A percentile compares a stretch with the other conserved stretches of the same genome.
Conservation (phyloP, 2,888 invertebrate genomes). For the Erannis defoliaria region DNA sequence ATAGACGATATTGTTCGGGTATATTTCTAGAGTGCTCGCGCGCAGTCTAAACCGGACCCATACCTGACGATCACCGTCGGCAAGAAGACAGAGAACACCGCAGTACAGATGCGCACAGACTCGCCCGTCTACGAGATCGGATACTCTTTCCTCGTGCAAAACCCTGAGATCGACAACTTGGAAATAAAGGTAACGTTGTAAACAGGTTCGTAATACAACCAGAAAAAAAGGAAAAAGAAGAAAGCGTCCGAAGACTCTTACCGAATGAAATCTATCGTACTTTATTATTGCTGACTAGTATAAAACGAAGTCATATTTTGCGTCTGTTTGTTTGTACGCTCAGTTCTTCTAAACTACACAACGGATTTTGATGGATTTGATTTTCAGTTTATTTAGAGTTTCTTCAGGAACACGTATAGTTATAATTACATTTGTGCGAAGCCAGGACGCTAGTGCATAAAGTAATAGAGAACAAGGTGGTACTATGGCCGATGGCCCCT, state of each 20-base stretch:
- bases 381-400: no score
- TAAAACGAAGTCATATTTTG: no score
- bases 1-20: no score
- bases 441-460: no score
- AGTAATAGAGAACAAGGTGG: no score
- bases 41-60: conserved; percentile 93
- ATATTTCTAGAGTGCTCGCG: conserved; percentile 87
- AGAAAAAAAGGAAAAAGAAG: not conserved
- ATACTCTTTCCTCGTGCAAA: conserved; percentile 96
- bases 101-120: conserved; percentile 92
- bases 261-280: not conserved
- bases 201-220: not conserved
- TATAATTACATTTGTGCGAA: no score
- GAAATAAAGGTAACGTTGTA: conserved; percentile 89
- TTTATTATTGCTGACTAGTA: no score
- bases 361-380: no score
- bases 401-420: no score
- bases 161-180: conserved; percentile 95
- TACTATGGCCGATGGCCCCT: no score
- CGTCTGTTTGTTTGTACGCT: no score
- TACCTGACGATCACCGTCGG: conserved; percentile 93
- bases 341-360: no score
- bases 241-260: not conserved
- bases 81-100: conserved; percentile 90
- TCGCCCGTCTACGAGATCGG: conserved; percentile 98